Base-by-base conservation (phyloP, 2,113 vertebrate species). In the Dromaius novaehollandiae region DNA sequence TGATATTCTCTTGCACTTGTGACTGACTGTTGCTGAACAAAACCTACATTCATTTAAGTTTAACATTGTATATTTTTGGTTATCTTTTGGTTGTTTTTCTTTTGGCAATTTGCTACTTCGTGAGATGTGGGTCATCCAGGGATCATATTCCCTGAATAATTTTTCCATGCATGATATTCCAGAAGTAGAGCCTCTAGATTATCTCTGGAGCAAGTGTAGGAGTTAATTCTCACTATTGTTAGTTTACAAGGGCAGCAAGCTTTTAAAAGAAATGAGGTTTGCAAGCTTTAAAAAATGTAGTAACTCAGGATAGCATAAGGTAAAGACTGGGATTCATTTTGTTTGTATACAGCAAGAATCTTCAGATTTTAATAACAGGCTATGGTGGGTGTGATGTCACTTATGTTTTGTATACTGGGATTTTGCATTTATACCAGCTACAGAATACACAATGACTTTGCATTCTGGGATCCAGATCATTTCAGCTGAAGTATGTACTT, bases 291-390 rank as follows among this genome's bases (percentile, higher is more conserved):
- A 44, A 58, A 80, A 82, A 30, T 58, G 7, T 32, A 50, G 21
- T 38, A 66, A 77, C 13, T 73, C 24, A 24, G 30, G 11, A 30
- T 42, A 68, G 50, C 18, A 11, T 36, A 63, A 88, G 26, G 26
- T 86, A 55, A 83, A 86, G 51, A 19, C 0, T 78, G 17, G 20
- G 64, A 90, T 58, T 56, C 0, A 15, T 81, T 75, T 86, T 51
- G 28, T 0, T 0, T 17, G 32, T 16, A 9, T 21, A 10, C 13
- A 34, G 51, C 22, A 64, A 56, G 53, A 42, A 76, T 56, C 61
- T 85, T 76, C 60, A 51, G 7, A 44, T 84, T 82, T 66, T 56
- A 71, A 0, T 68, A 71, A 26, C 8, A 40, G 69, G 10, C 51
- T 83, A 21, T 26, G 20, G 30, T 66, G 58, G 34, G 55, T 86